These are phyloP conservation scores for Oenanthe melanoleuca DNA, from an alignment of 2,113 vertebrate genomes.

Conservation along the genomic window DNA sequence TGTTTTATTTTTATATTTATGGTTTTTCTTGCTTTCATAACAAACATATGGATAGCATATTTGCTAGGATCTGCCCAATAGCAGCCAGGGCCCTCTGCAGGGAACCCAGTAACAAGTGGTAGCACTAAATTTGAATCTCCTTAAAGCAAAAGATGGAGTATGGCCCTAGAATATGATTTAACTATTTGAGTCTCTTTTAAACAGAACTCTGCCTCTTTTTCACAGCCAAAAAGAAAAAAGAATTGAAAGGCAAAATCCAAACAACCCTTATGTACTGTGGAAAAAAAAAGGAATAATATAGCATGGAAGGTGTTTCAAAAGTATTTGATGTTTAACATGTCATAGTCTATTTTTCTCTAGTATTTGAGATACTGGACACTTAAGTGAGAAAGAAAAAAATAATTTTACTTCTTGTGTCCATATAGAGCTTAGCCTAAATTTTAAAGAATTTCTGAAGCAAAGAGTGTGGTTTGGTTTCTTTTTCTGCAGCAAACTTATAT, in stretches of 20 bases:
- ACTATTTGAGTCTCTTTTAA: background rate
- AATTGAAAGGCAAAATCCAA: background rate
- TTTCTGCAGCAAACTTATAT: background rate
- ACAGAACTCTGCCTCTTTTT: background rate
- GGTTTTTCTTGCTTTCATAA: background rate
- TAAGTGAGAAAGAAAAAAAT: background rate
- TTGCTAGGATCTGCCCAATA: background rate
- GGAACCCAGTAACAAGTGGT: background rate
- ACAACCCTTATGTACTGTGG: background rate
- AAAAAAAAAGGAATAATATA: background rate
- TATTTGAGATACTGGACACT: background rate
- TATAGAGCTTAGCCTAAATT: background rate
- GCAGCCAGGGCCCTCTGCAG: background rate
- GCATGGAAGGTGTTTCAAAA: background rate
- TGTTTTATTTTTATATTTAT: background rate
- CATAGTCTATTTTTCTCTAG: background rate
- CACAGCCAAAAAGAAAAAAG: background rate
- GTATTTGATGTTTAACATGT: background rate
- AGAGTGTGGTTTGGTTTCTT: accelerated
- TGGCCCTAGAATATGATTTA: background rate
- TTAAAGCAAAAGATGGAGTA: background rate
- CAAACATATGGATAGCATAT: background rate
- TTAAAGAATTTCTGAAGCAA: background rate
- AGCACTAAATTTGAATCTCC: background rate
- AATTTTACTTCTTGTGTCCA: background rate